Evolutionary conservation across 2,888 invertebrate species (phyloP), one percentile per base, ranked within the genome.

Genomic region (Drosophila nr. fundita): DNA sequence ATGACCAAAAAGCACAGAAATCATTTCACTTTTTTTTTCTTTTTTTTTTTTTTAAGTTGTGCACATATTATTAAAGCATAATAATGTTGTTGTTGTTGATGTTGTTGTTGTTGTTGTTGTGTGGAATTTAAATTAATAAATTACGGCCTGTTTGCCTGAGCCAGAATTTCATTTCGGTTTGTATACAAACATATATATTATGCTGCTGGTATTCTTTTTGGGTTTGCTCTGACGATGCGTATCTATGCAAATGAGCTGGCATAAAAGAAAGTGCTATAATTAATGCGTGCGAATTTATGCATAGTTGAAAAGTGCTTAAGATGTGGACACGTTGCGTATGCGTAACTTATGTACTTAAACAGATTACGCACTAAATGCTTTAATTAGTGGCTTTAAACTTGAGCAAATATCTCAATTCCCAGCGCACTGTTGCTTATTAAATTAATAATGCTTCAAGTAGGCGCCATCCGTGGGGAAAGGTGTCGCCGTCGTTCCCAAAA

Each of bases 111-210:
- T 69, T 71, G 63, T 64, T 68, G 71, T 68, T 82, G 89, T 65
- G 59, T 70, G 73, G 89, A 87, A 89, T 87, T 87, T 87, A 89
- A 89, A 87, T 87, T 85, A 83, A 85, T 80, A 87, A 83, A 85
- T 85, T 87, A 78, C 36, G 57, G 60, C 36, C 68, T 48, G 49
- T 72, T 63, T 71, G 52, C 42, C 29, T 21, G 34, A 24, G 38
- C 32, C 34, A 34, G 30, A 49, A 27, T 65, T 55, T 59, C 24
- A 4, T 36, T 59, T 38, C 40, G n/a, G 21, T 10, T 54, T 54
- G 4, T 27, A 36, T 18, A 36, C 24, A 18, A 1, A 27, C 11
- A 38, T 36, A 7, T 54, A 53, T 36, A 54, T 18, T 27, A 13
- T 72, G 48, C 52, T 42, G 65, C 63, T 68, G 50, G 52, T 65